A percentile compares a stretch with the other conserved stretches of the same genome.
Conservation (phyloP, 2,888 invertebrate genomes). For the Tiliacea citrago region DNA sequence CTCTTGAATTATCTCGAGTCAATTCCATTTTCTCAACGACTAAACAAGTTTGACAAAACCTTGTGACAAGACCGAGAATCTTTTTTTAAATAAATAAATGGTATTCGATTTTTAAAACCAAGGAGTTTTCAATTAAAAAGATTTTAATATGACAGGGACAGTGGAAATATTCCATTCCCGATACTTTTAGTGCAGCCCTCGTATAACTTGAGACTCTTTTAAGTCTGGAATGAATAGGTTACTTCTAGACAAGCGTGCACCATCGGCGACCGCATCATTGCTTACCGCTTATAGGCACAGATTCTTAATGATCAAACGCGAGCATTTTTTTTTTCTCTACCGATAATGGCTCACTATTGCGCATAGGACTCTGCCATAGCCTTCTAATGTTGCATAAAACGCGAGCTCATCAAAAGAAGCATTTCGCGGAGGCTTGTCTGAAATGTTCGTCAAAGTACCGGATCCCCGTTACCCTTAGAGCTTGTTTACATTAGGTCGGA, state of each 20-base stretch:
- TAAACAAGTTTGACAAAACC: too few relatives aligned
- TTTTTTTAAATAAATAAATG: too few relatives aligned
- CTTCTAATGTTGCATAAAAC: background rate
- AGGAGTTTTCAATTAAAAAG: too few relatives aligned
- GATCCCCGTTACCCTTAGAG: constrained; percentile 2
- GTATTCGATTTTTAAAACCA: too few relatives aligned
- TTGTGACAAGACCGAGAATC: too few relatives aligned
- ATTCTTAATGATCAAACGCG: background rate
- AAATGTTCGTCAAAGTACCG: background rate
- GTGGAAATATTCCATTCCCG: too few relatives aligned
- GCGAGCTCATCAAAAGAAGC: too few relatives aligned
- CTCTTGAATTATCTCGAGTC: too few relatives aligned
- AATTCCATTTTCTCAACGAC: too few relatives aligned
- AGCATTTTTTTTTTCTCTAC: background rate
- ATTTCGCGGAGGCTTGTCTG: background rate
- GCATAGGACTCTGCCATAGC: background rate
- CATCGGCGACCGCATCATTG: background rate
- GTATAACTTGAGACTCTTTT: background rate
- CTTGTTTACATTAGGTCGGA: too few relatives aligned
- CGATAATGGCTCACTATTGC: background rate
- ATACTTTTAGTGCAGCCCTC: too few relatives aligned
- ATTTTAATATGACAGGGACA: too few relatives aligned
- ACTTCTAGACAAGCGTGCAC: background rate
- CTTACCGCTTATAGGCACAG: background rate
- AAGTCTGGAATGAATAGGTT: background rate